Base-by-base conservation (phyloP, 2,888 invertebrate genomes). In the Pandemis corylana region DNA sequence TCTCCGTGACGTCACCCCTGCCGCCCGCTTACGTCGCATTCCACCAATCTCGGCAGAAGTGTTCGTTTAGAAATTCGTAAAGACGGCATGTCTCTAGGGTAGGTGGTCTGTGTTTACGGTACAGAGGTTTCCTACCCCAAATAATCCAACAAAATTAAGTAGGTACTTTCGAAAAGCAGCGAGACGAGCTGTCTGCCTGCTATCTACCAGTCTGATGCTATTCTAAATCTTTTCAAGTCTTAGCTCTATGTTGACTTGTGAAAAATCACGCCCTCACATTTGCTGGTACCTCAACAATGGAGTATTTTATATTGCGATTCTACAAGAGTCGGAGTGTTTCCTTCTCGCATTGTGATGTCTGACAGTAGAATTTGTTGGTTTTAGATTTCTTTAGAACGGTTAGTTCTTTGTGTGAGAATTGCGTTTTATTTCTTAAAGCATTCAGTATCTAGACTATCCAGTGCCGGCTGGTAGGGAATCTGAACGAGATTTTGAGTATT, bases 301-400 rank as follows among this genome's bases (percentile, higher is more conserved):
- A 49, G 15, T 42, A 63, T 65, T 65, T 65, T 65, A 65, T 65
- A 36, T 61, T 61, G 15, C 65, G 15, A 46, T 49, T 7, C 12
- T 10, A 5, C 28, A 28, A 10, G n/a, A 51, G n/a, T 64, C 44
- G 44, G 42, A 46, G 12, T 28, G 42, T 42, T 66, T 36, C 66
- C 66, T 51, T 9, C 49, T 7, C n/a, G 5, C n/a, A 66, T 49
- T 66, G 66, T 51, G 49, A n/a, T 9, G 51, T 5, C 44, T 64
- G 66, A 66, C 66, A 66, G 66, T 51, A 51, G 66, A 65, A 51
- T 66, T 66, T 66, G 66, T 66, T 66, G 66, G 46, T 66, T 51
- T 66, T 66, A 44, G 10, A 46, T 46, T 66, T 66, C 44, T 10
- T 28, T 64, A 42, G 65, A 65, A 65, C 15, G 28, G 6, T 41